phyloP scores from a whole-genome alignment of 2,797 vertebrate genomes.

The Lemur catta region DNA sequence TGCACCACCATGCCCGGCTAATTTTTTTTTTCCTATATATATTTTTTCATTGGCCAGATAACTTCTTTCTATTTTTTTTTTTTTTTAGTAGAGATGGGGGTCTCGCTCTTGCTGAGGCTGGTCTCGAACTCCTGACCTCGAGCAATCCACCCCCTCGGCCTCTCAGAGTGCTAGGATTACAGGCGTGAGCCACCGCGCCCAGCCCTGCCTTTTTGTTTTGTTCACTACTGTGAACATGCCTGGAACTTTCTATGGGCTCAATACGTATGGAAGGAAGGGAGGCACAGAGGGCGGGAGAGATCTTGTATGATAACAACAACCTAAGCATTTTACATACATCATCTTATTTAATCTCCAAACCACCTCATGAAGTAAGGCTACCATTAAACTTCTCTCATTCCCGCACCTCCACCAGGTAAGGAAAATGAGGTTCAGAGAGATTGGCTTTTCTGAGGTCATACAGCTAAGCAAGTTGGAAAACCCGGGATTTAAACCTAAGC shows the following conservation, averaged over 20 bases:
- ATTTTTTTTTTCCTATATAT: too few relatives aligned
- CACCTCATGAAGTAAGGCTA: neutral
- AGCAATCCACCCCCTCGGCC: too few relatives aligned
- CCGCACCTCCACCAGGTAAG: neutral
- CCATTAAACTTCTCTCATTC: neutral
- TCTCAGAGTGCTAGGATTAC: too few relatives aligned
- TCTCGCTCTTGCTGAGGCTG: too few relatives aligned
- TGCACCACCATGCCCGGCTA: too few relatives aligned
- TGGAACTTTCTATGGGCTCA: neutral
- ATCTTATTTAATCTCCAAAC: neutral
- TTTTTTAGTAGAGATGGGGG: too few relatives aligned
- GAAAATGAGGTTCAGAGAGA: slow-evolving; percentile 15
- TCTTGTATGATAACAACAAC: neutral
- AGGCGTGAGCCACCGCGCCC: too few relatives aligned
- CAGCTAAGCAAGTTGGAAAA: neutral
- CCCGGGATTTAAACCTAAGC: neutral
- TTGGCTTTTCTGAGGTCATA: slow-evolving; percentile 1
- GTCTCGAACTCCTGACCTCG: too few relatives aligned
- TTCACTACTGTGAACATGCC: neutral
- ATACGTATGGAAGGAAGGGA: neutral
- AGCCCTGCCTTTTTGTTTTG: neutral
- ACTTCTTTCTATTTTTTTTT: too few relatives aligned
- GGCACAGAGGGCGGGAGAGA: neutral
- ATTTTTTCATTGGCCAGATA: too few relatives aligned
- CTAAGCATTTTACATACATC: neutral